Evolutionary conservation across 92 coral and sea anemone species (phyloP).

Genomic region (Micromussa lordhowensis): DNA sequence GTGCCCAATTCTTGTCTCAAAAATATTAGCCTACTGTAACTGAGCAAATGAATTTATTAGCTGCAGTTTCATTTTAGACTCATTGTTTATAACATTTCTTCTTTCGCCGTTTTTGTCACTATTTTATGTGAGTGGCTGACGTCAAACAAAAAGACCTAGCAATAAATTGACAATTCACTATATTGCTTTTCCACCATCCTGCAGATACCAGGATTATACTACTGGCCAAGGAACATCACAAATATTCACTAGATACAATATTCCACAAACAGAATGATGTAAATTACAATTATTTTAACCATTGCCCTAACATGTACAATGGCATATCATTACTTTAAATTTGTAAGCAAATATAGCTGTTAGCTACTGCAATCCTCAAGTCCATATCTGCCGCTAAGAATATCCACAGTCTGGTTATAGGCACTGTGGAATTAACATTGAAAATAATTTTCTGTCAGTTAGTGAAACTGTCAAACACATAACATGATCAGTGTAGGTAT

Average conservation of each 20-base stretch:
- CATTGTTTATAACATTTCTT: too few species aligned
- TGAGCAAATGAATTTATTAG: background rate
- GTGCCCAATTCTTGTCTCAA: too few species aligned
- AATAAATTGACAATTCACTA: too few species aligned
- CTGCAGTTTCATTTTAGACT: too few species aligned
- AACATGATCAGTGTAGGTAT: too few species aligned
- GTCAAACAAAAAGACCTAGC: too few species aligned
- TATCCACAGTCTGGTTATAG: slow-evolving; percentile 54
- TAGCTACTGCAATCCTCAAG: slow-evolving; percentile 45
- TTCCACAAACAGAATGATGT: background rate
- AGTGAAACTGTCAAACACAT: too few species aligned
- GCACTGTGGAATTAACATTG: slow-evolving; percentile 49
- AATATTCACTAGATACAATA: background rate
- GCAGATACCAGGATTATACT: background rate
- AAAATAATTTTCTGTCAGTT: background rate
- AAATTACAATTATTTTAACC: background rate
- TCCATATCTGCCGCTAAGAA: slow-evolving; percentile 62
- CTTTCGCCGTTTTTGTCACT: too few species aligned
- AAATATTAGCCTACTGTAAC: background rate
- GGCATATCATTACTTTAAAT: background rate
- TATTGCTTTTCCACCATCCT: background rate
- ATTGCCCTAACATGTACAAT: background rate
- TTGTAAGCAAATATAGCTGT: background rate
- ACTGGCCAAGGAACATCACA: too few species aligned
- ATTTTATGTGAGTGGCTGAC: too few species aligned